A percentile compares a stretch with the other conserved stretches of the same genome.
These are phyloP conservation scores for Antheraea pernyi DNA, from an alignment of 1,140 invertebrate genomes.

Conservation along the genomic window DNA sequence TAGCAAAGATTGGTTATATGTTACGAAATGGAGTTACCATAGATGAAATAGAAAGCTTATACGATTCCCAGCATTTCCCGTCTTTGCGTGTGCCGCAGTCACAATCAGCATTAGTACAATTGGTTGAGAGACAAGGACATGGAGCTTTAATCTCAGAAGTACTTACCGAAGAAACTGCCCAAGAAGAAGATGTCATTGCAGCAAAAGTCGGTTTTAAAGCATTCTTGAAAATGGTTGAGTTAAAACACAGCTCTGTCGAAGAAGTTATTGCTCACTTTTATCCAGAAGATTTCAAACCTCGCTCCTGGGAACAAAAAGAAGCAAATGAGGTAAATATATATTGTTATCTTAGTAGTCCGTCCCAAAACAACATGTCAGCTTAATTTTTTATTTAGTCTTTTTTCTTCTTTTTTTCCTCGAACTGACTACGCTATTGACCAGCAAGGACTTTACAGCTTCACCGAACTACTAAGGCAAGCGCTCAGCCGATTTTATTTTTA, in stretches of 20 bases:
- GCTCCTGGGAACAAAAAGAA: slow-evolving; percentile 87
- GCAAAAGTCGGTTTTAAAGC: slow-evolving; percentile 90
- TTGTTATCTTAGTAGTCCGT: too few relatives aligned
- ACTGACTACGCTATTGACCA: too few relatives aligned
- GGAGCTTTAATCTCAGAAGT: slow-evolving; percentile 89
- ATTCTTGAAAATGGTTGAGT: slow-evolving; percentile 90
- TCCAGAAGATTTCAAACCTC: slow-evolving; percentile 89
- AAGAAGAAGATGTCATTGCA: slow-evolving; percentile 86
- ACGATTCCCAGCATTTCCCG: slow-evolving; percentile 88
- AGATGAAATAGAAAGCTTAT: slow-evolving; percentile 88
- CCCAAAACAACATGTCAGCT: too few relatives aligned
- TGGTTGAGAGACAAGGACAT: slow-evolving; percentile 90
- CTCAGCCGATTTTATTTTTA: too few relatives aligned
- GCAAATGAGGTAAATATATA: slow-evolving; percentile 79
- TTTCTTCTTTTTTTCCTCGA: too few relatives aligned
- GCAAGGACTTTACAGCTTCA: too few relatives aligned
- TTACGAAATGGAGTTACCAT: slow-evolving; percentile 86
- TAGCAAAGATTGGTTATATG: slow-evolving; percentile 89
- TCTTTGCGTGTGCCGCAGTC: slow-evolving; percentile 87
- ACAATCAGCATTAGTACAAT: slow-evolving; percentile 89
- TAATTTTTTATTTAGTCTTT: too few relatives aligned
- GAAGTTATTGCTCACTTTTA: slow-evolving; percentile 90
- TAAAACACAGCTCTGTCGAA: slow-evolving; percentile 88
- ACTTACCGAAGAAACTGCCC: slow-evolving; percentile 86
- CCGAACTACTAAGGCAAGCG: too few relatives aligned